Evolutionary conservation across 2,888 invertebrate genomes (phyloP).

Genomic region (Idaea straminata): DNA sequence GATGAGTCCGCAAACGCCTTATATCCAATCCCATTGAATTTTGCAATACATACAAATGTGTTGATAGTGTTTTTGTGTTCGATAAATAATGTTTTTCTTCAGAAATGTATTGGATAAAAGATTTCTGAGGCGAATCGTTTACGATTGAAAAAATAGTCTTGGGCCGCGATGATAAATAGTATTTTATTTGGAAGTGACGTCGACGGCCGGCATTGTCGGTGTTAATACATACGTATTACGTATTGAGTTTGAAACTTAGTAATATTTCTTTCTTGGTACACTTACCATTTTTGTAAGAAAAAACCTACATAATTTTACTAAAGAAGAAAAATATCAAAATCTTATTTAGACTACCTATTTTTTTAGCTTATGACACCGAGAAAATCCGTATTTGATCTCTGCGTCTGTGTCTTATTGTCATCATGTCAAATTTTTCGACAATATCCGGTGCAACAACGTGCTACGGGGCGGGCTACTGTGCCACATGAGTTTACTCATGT

Average conservation of each 20-base stretch:
- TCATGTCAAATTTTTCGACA: no score
- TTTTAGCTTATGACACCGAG: no score
- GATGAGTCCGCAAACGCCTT: conserved; percentile 48
- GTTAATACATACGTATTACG: neutral
- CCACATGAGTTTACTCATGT: no score
- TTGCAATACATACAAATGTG: conserved; percentile 65
- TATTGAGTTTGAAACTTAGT: neutral
- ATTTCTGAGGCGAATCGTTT: conserved; percentile 17
- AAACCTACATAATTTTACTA: neutral
- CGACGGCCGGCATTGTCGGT: neutral
- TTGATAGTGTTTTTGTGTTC: conserved; percentile 43
- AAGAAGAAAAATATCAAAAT: no score
- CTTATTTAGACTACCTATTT: no score
- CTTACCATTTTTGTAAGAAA: neutral
- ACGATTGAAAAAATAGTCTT: conserved; percentile 15
- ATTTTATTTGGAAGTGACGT: neutral
- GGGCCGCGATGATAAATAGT: neutral
- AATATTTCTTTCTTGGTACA: neutral
- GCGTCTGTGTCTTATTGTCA: no score
- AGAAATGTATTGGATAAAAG: conserved; percentile 24
- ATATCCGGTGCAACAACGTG: no score
- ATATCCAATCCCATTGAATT: conserved; percentile 59
- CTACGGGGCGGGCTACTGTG: no score
- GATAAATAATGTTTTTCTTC: conserved; percentile 37
- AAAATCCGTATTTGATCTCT: no score